These are phyloP conservation scores for Drosophila atripex DNA, from an alignment of 2,888 invertebrate genomes.

Conservation along the genomic window DNA sequence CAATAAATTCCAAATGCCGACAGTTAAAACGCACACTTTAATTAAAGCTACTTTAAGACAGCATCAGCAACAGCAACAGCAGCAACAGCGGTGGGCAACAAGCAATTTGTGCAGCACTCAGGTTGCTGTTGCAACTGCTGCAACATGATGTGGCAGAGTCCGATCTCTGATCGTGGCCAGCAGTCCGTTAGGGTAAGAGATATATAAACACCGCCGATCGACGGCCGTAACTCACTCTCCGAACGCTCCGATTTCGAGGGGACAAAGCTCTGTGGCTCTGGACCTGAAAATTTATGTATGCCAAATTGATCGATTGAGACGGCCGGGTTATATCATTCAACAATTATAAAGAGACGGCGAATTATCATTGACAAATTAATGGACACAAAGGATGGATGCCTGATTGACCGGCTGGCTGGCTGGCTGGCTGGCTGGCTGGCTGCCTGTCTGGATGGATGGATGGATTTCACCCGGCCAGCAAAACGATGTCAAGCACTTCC, in stretches of 20 bases:
- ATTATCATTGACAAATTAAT: slow-evolving; percentile 76
- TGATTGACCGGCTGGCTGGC: slow-evolving; percentile 35
- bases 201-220: slow-evolving; percentile 58
- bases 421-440: slow-evolving; percentile 22
- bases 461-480: slow-evolving; percentile 41
- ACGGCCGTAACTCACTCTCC: slow-evolving; percentile 58
- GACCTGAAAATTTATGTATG: slow-evolving; percentile 71
- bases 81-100: slow-evolving; percentile 27
- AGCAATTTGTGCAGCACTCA: slow-evolving; percentile 53
- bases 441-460: slow-evolving; percentile 20
- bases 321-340: slow-evolving; percentile 64
- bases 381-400: slow-evolving; percentile 44
- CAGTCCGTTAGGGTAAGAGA: slow-evolving; percentile 44
- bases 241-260: slow-evolving; percentile 17
- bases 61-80: slow-evolving; percentile 18
- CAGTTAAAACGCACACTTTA: slow-evolving; percentile 78
- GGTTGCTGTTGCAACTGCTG: slow-evolving; percentile 34
- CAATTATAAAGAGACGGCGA: slow-evolving; percentile 72
- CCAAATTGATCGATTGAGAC: slow-evolving; percentile 72
- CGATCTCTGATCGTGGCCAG: slow-evolving; percentile 37
- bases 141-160: slow-evolving; percentile 5
- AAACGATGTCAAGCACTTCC: slow-evolving; percentile 71
- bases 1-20: slow-evolving; percentile 76
- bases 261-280: slow-evolving; percentile 23
- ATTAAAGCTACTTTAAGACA: slow-evolving; percentile 62